Base-by-base conservation (phyloP, 2,888 invertebrate species). In the Ischnus inquisitorius region DNA sequence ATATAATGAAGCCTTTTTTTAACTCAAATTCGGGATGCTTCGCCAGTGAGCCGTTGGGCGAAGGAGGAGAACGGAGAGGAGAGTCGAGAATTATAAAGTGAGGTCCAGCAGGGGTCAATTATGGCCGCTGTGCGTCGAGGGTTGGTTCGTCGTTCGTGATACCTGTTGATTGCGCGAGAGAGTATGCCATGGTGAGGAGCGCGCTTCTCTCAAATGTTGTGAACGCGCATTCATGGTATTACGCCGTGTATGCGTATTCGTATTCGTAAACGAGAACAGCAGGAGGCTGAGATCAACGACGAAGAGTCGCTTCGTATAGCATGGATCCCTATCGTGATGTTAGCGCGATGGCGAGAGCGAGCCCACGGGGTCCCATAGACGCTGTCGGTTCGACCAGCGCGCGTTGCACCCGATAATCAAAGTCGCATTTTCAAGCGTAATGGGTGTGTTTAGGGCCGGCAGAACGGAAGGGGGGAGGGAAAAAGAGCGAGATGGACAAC, bases 391-490 rank as follows among this genome's bases (percentile, higher is more conserved):
- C 67, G 62, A 48, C 75, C 22, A 34, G 67, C 65, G 81, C 60
- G 81, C 78, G 69, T 78, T 82, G 88, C 87, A 93, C 90, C 93
- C 92, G 89, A 92, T 93, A 91, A 93, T 93, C 93, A 93, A 93
- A 93, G 90, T 93, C 93, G 92, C 93, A 93, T 93, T 93, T 93
- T 83, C 90, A 91, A 68, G 88, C 80, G 87, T 93, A 93, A 93
- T 93, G 88, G 91, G 90, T 90, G 91, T 91, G 91, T 91, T 92
- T 92, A 92, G 90, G 46, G 78, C 85, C 86, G 79, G 64, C 81
- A 80, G 80, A 85, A 85, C 78, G 57, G 87, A 85, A 83, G 68
- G 67, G 77, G 34, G 80, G 80, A 82, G 79, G 65, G 84, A 79
- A 76, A 41, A 54, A 34, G 75, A 68, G 48, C 28, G 72, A 78